Evolutionary conservation across 1,140 invertebrate genomes (phyloP).

Genomic region (Pseudoatta argentina): DNA sequence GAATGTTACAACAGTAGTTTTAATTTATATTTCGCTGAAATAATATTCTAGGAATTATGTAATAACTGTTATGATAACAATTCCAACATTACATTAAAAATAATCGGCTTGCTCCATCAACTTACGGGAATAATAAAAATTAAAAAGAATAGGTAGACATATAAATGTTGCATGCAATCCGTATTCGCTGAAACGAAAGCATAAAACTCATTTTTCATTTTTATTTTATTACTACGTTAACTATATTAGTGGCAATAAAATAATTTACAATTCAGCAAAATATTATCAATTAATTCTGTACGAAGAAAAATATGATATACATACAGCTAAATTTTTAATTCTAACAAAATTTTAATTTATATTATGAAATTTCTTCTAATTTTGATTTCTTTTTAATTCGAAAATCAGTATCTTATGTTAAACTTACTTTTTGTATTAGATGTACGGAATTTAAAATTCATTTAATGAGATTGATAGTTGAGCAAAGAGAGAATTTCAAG

Average conservation of each 20-base stretch:
- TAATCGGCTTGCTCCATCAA: slow-evolving; percentile 18
- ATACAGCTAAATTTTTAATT: neutral
- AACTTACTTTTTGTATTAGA: neutral
- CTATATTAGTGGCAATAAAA: neutral
- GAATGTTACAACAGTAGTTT: slow-evolving; percentile 2
- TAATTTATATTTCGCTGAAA: slow-evolving; percentile 9
- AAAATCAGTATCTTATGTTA: neutral
- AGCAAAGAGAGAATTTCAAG: neutral
- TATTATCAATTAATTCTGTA: neutral
- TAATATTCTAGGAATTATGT: slow-evolving; percentile 35
- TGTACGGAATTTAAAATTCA: neutral
- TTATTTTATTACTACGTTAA: slow-evolving; percentile 8
- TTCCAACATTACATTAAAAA: slow-evolving; percentile 26
- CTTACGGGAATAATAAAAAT: slow-evolving; percentile 27
- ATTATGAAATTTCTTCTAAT: neutral
- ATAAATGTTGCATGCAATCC: neutral
- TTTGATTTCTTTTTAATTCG: neutral
- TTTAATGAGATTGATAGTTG: slow-evolving; percentile 3
- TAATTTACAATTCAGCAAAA: neutral
- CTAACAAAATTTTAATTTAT: neutral
- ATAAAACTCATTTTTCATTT: slow-evolving; percentile 23
- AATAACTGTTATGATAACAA: slow-evolving; percentile 45
- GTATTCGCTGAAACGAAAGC: neutral
- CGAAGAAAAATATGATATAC: neutral
- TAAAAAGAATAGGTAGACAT: neutral